These are phyloP conservation scores for Porites rus DNA, from an alignment of 92 coral and sea anemone genomes.

Conservation along the genomic window DNA sequence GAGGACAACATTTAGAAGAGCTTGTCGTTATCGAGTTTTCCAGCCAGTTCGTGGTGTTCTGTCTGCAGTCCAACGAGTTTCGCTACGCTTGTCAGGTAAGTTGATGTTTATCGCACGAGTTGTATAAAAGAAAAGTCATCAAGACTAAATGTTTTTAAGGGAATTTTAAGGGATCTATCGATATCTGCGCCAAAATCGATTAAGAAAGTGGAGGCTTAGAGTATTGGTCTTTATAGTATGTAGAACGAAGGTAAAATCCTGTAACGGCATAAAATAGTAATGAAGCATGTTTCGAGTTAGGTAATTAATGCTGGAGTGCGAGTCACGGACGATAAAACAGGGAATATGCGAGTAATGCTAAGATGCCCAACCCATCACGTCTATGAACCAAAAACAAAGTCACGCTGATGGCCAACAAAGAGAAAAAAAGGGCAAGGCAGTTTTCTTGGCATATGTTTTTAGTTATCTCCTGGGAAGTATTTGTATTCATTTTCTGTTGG, in stretches of 20 bases:
- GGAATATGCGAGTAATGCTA: not conserved
- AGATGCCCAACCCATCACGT: constrained; percentile 1
- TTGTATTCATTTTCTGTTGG: too few relatives aligned
- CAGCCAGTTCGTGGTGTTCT: not conserved
- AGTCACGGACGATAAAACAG: not conserved
- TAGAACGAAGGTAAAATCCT: too few relatives aligned
- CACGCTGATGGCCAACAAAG: not conserved
- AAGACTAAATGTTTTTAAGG: not conserved
- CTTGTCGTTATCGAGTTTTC: not conserved
- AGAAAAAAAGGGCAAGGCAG: not conserved
- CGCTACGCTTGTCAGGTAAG: not conserved
- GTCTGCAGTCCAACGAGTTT: not conserved
- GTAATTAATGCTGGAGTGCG: not conserved
- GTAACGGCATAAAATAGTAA: not conserved
- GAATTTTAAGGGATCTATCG: not conserved
- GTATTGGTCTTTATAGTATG: too few relatives aligned
- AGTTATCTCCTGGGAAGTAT: too few relatives aligned
- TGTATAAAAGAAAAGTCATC: not conserved
- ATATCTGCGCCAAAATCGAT: too few relatives aligned
- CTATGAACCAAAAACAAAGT: not conserved
- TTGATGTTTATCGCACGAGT: not conserved
- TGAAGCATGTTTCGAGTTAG: not conserved
- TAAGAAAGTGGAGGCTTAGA: too few relatives aligned
- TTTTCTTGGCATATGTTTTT: not conserved
- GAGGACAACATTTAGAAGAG: not conserved